Percentiles rank a stretch among this genome's conserved stretches.
phyloP scores from a whole-genome alignment of 2,888 invertebrate genomes.

The Clivina fossor region DNA sequence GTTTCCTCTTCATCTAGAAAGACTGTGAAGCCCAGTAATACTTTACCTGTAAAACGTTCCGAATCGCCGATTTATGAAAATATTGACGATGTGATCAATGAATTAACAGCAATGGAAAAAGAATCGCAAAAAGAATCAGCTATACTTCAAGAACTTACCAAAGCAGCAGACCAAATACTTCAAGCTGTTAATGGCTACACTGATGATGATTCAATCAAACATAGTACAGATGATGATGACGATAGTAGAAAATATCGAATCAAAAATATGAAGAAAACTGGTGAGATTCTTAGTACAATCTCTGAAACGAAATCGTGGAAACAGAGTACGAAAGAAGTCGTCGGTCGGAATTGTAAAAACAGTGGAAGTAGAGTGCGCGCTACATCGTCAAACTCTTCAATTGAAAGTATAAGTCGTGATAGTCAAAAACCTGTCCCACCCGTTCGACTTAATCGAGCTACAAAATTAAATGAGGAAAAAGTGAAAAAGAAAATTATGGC shows the following conservation, averaged over 20 bases:
- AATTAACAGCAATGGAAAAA: slow-evolving; percentile 43
- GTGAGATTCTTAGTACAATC: slow-evolving; percentile 50
- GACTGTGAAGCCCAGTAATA: slow-evolving; percentile 19
- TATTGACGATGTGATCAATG: slow-evolving; percentile 41
- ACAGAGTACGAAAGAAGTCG: slow-evolving; percentile 36
- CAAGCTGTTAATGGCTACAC: slow-evolving; percentile 59
- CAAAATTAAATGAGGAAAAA: slow-evolving; percentile 35
- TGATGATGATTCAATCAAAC: slow-evolving; percentile 53
- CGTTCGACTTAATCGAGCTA: slow-evolving; percentile 17
- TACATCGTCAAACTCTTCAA: slow-evolving; percentile 51
- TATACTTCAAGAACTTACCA: slow-evolving; percentile 60
- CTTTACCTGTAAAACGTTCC: slow-evolving; percentile 21
- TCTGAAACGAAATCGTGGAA: slow-evolving; percentile 53
- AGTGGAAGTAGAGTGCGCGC: slow-evolving; percentile 45
- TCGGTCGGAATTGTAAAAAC: slow-evolving; percentile 32
- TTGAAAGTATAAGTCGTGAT: slow-evolving; percentile 48
- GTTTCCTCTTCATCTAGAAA: slow-evolving; percentile 3
- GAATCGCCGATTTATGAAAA: slow-evolving; percentile 50
- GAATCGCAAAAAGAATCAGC: slow-evolving; percentile 43
- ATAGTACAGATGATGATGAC: slow-evolving; percentile 49
- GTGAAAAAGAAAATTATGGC: slow-evolving; percentile 41
- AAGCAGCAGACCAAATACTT: slow-evolving; percentile 62
- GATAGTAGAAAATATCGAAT: slow-evolving; percentile 49
- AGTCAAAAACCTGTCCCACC: slow-evolving; percentile 34
- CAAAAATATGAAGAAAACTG: slow-evolving; percentile 41